A percentile compares a stretch with the other conserved stretches of the same genome.
phyloP scores from a whole-genome alignment of 2,888 invertebrate genomes.

The Pammene fasciana region DNA sequence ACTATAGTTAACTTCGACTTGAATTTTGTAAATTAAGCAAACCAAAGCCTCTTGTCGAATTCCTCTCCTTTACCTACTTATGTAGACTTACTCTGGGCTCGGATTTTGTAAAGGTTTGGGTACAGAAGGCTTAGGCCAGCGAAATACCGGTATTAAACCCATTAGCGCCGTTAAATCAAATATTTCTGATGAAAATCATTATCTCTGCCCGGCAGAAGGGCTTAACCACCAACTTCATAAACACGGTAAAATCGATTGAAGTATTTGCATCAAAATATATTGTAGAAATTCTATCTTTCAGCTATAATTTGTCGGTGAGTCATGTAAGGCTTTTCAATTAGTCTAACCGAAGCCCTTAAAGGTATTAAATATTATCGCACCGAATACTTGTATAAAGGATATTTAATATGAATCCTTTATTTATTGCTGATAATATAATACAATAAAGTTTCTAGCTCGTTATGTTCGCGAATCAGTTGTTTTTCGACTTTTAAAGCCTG shows the following conservation, averaged over 20 bases:
- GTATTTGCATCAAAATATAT: conserved; percentile 23
- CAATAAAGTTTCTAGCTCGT: too few species aligned
- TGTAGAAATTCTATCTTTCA: conserved; percentile 23
- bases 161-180: conserved; percentile 27
- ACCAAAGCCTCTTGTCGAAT: conserved; percentile 3
- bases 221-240: conserved; percentile 28
- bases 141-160: conserved; percentile 28
- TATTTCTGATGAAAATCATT: conserved; percentile 21
- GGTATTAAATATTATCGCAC: neutral
- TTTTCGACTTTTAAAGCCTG: too few species aligned
- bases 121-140: neutral
- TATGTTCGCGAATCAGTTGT: too few species aligned
- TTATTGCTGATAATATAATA: too few species aligned
- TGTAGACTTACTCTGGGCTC: conserved; percentile 4
- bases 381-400: conserved; percentile 7
- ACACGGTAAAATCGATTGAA: conserved; percentile 10
- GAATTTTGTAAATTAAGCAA: neutral
- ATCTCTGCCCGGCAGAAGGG: conserved; percentile 30
- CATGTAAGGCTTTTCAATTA: conserved; percentile 28
- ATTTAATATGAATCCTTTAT: neutral
- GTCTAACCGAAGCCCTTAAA: conserved; percentile 13
- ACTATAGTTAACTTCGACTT: neutral
- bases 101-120: neutral
- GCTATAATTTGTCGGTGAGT: conserved; percentile 14
- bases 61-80: conserved; percentile 1